Evolutionary conservation across 2,797 vertebrate species (phyloP).

Genomic region (Chrosomus eos): DNA sequence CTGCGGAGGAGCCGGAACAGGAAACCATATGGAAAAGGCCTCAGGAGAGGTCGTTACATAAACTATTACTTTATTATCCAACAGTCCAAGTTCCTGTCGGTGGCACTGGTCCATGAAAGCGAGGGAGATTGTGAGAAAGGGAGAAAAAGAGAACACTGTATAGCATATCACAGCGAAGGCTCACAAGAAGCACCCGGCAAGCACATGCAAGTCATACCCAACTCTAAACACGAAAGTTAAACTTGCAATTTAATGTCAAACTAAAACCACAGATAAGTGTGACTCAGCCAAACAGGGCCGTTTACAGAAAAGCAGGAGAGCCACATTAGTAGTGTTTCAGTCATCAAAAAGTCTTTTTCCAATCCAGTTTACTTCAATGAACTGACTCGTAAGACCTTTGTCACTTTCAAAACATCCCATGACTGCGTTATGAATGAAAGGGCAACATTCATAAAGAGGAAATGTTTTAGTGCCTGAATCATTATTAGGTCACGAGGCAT

Average conservation of each 20-base stretch:
- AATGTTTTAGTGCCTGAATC: constrained; percentile 6
- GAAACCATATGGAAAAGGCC: constrained; percentile 47
- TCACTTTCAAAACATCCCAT: neutral
- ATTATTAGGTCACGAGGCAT: constrained; percentile 51
- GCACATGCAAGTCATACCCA: constrained; percentile 17
- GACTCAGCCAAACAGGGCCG: neutral
- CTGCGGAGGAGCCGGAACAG: constrained; percentile 40
- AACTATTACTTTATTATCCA: constrained; percentile 42
- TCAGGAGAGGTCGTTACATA: constrained; percentile 44
- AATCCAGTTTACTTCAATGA: neutral
- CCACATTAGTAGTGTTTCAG: neutral
- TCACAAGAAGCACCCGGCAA: constrained; percentile 22
- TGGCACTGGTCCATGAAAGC: constrained; percentile 63
- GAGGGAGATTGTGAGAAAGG: constrained; percentile 9
- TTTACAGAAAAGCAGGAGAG: neutral
- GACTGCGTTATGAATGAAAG: neutral
- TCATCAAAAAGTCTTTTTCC: neutral
- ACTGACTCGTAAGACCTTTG: neutral
- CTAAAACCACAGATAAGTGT: constrained; percentile 1
- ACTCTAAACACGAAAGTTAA: neutral
- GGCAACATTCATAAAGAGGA: constrained; percentile 38
- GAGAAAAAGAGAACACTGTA: constrained; percentile 13
- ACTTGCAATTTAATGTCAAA: neutral
- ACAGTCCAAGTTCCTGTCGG: constrained; percentile 55
- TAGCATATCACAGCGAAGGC: neutral